Evolutionary conservation across 2,113 vertebrate genomes (phyloP).

Genomic region (Odontophorus gujanensis): DNA sequence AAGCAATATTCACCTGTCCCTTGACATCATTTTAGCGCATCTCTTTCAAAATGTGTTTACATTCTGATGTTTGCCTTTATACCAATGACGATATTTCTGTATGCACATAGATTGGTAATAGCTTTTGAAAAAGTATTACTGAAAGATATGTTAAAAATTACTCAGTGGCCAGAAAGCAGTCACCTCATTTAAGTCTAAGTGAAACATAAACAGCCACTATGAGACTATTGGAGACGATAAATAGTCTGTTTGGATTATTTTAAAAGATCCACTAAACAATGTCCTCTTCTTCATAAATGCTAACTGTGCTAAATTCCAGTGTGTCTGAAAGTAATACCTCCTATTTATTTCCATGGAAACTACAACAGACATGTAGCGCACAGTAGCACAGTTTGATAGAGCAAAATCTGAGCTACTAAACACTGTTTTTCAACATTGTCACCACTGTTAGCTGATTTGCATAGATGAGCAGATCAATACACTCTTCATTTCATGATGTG

Average conservation of each 20-base stretch:
- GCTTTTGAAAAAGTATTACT: background rate
- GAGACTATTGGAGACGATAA: background rate
- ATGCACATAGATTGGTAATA: background rate
- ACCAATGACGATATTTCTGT: background rate
- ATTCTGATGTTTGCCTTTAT: background rate
- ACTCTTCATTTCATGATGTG: too few relatives aligned
- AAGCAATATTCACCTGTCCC: background rate
- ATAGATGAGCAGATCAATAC: too few relatives aligned
- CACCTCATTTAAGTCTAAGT: conserved; percentile 22
- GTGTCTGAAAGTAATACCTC: background rate
- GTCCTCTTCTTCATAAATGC: conserved; percentile 38
- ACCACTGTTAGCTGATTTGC: too few relatives aligned
- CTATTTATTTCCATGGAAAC: too few relatives aligned
- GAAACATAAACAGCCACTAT: conserved; percentile 26
- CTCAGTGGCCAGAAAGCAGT: conserved; percentile 10
- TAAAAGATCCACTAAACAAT: conserved; percentile 26
- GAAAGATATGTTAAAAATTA: conserved; percentile 14
- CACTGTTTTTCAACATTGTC: too few relatives aligned
- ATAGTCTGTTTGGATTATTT: conserved; percentile 22
- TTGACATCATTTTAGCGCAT: background rate
- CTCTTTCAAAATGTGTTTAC: background rate
- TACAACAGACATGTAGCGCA: too few relatives aligned
- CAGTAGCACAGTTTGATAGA: too few relatives aligned
- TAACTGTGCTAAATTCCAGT: conserved; percentile 51
- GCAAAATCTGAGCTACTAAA: too few relatives aligned